phyloP scores from a whole-genome alignment of 2,797 vertebrate genomes.

The Scarus forsteni region DNA sequence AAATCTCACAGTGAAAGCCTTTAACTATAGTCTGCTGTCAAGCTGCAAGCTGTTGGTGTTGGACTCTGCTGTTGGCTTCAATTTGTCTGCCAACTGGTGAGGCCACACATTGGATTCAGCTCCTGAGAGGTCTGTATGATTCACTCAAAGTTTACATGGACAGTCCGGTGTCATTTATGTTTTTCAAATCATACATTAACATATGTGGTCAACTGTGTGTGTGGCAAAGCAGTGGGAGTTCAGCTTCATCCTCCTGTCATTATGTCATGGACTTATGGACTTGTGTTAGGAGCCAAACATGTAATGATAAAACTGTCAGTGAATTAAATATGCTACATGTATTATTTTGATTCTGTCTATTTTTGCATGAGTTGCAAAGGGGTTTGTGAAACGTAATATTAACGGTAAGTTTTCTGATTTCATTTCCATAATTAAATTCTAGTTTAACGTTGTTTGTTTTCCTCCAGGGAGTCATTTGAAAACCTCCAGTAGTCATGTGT shows the following conservation, averaged over 20 bases:
- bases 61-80: constrained; percentile 45
- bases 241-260: not conserved
- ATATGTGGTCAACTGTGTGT: constrained; percentile 36
- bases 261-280: not conserved
- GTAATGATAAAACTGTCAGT: not conserved
- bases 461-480: too few species aligned
- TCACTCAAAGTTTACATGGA: constrained; percentile 30
- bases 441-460: too few species aligned
- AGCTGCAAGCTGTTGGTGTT: constrained; percentile 31
- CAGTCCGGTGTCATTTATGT: constrained; percentile 18
- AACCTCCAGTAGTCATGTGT: too few species aligned
- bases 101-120: constrained; percentile 62
- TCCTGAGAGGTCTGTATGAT: constrained; percentile 11
- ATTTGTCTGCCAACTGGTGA: constrained; percentile 35
- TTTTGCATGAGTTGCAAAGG: too few species aligned
- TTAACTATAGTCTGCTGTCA: constrained; percentile 9
- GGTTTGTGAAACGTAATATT: too few species aligned
- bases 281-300: not conserved
- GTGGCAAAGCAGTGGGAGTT: constrained; percentile 29
- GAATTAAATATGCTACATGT: too few species aligned
- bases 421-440: too few species aligned
- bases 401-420: too few species aligned
- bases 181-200: constrained; percentile 10
- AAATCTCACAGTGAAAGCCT: constrained; percentile 11
- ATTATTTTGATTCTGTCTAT: too few species aligned